Evolutionary conservation across 2,113 vertebrate species (phyloP).

Genomic region (Cyphomyrus discorhynchus): DNA sequence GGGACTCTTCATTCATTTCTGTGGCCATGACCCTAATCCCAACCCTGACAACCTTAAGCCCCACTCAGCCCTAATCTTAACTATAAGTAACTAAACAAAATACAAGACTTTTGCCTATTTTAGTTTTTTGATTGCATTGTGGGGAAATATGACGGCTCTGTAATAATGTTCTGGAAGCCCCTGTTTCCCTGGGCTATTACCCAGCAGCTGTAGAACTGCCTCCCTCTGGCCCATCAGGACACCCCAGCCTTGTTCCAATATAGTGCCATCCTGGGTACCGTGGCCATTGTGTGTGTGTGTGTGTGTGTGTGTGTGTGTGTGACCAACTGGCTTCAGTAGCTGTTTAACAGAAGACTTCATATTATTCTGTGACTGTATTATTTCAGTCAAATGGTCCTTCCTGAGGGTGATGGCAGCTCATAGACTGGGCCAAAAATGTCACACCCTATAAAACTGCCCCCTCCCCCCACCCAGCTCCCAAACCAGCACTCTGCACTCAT

Average conservation of each 20-base stretch:
- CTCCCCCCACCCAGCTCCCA: neutral
- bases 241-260: neutral
- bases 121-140: neutral
- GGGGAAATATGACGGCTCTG: neutral
- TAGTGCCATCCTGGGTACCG: neutral
- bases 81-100: neutral
- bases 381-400: neutral
- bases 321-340: neutral
- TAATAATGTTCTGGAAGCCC: neutral
- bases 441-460: neutral
- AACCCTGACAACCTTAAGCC: neutral
- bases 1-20: neutral
- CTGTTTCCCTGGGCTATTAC: neutral
- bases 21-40: neutral
- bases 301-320: neutral
- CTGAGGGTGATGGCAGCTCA: neutral
- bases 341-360: neutral
- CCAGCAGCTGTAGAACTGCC: neutral
- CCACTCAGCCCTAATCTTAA: neutral
- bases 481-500: neutral
- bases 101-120: neutral
- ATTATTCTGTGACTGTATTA: neutral
- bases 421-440: neutral
- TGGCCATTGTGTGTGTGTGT: neutral
- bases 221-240: neutral